Evolutionary conservation across 2,888 invertebrate species (phyloP), one percentile per base, ranked within the genome.

Genomic region (Uloborus plumipes): DNA sequence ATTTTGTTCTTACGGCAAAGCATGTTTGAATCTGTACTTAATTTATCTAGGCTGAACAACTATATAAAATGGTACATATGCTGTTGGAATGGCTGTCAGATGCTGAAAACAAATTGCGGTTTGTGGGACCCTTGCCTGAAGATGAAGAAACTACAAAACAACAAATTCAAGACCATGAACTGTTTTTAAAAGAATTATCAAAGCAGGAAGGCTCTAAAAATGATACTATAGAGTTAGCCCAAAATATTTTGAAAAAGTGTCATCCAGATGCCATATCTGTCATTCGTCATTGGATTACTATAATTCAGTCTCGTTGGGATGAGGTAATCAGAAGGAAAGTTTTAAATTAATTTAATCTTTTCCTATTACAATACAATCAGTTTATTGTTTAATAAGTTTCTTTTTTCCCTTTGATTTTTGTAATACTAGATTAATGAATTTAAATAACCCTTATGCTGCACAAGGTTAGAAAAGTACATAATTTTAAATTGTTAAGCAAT

Each of bases 261-360:
- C 98, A 99, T 90, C 97, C 98, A 0, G 97, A 98, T 88, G 98
- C 97, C 0, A 94, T 96, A 18, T 93, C 94, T 20, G 96, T 98
- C n/a, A 95, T 99, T 88, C 97, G 97, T 89, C 98, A 99, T 90
- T 99, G 98, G 98, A 94, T 98, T 86, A 96, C 97, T 50, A 97
- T 98, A 85, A 95, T 99, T 84, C 95, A 97, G 88, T 94, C 96
- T 39, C 91, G 98, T 85, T 98, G 98, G 98, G 96, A 97, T 87
- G 97, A 97, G 92, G 94, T 96, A 14, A 67, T 31, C 15, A 15
- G 14, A 15, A 47, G 39, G 2, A 26, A 26, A 4, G 4, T 2
- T 26, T 26, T 26, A 26, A 3, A 3, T 26, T 4, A 26, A 3
- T 26, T 26, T 26, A 26, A 26, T 26, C 26, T 26, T 26, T 2